These are phyloP conservation scores for Pteronotus mesoamericanus DNA, from an alignment of 2,797 vertebrate genomes.

Conservation along the genomic window DNA sequence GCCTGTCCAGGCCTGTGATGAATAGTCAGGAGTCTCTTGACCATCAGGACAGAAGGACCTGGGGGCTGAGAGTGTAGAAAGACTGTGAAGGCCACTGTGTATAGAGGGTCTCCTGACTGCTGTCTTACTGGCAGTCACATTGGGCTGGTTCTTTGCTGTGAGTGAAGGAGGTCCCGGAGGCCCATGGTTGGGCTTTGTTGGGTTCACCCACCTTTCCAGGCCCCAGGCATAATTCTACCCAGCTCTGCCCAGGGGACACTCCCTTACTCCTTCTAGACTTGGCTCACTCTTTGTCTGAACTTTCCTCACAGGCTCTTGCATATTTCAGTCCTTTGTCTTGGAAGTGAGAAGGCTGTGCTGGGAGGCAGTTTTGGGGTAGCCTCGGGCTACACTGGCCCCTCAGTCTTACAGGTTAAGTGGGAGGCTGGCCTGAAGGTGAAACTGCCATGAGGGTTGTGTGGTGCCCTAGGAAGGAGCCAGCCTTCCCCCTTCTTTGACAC, in stretches of 20 bases:
- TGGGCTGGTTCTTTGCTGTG: neutral
- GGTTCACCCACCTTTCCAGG: too few species aligned
- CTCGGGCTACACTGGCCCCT: neutral
- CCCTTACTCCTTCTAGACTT: neutral
- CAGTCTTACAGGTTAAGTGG: neutral
- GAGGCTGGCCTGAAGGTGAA: neutral
- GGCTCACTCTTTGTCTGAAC: neutral
- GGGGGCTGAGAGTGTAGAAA: neutral
- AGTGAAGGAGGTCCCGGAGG: neutral
- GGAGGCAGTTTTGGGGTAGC: neutral
- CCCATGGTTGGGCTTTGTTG: neutral
- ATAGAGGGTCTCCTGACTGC: neutral
- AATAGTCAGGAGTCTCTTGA: neutral
- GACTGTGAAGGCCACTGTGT: neutral
- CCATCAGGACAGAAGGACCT: neutral
- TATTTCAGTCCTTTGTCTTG: slow-evolving; percentile 1
- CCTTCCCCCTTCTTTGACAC: neutral
- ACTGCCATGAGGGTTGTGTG: neutral
- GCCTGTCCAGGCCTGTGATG: neutral
- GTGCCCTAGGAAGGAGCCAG: neutral
- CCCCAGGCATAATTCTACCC: neutral
- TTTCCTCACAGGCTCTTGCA: neutral
- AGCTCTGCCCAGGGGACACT: neutral
- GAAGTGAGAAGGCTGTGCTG: neutral
- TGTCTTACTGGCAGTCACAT: neutral